Evolutionary conservation across 1,140 invertebrate genomes (phyloP), one percentile per base, ranked within the genome.

Genomic region (Drosophila prosaltans): DNA sequence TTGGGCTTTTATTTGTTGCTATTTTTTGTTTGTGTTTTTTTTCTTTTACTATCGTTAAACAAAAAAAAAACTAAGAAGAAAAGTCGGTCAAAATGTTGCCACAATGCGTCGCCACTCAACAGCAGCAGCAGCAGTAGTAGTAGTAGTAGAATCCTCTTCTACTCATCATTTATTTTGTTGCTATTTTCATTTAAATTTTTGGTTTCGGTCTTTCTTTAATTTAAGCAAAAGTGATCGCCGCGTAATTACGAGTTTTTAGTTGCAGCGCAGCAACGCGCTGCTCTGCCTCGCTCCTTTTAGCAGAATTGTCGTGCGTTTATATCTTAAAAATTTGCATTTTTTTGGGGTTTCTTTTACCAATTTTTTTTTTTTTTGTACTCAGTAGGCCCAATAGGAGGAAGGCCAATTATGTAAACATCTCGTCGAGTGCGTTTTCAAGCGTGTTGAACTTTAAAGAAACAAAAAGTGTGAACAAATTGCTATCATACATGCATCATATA

Each of bases 71-170:
- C 2, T 4, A 30, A 30, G 28, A 30, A 36, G 32, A 36, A 36
- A 86, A 86, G 65, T 86, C 83, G 83, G 83, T 86, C 83, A 86
- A 86, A 88, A 86, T 81, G 81, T 78, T 72, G 80, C 66, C 76
- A 67, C 62, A 62, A 68, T 65, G 64, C 72, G 68, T 69, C 63
- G 67, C 41, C 60, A 55, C 36, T 72, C 57, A 0, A 4, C 16
- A 16, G 16, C 16, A 16, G 16, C 16, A 54, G 21, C 6, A 48
- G 16, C 5, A 21, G n/a, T 45, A 16, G 1, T 16, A 21, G 16
- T n/a, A 16, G 41, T 6, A 45, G 43, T 6, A 51, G 41, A 61
- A 61, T 61, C 68, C 16, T 16, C 16, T 16, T 16, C 16, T 16
- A 16, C 16, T 16, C 69, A 63, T 71, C 61, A 65, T 70, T 65